These are phyloP conservation scores for Trachelus troglodyta DNA, from an alignment of 2,888 invertebrate genomes.

Conservation along the genomic window DNA sequence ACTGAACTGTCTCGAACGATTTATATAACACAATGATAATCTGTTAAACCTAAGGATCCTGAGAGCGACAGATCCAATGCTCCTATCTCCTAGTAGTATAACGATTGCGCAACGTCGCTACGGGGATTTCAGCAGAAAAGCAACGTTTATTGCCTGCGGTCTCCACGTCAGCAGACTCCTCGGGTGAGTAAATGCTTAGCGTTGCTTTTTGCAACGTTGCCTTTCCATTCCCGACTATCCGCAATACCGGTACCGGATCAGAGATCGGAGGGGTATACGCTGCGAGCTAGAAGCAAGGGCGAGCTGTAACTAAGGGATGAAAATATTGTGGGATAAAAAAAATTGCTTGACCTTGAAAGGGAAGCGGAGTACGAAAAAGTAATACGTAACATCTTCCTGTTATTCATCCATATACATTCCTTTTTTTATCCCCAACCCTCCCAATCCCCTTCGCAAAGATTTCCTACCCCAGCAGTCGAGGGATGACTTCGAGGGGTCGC, in stretches of 20 bases:
- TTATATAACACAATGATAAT: background rate
- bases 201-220: background rate
- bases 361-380: background rate
- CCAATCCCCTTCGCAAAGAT: background rate
- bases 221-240: background rate
- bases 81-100: background rate
- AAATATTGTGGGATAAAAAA: background rate
- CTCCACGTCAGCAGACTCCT: constrained; percentile 15
- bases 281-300: background rate
- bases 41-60: background rate
- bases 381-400: background rate
- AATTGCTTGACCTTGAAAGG: constrained; percentile 9
- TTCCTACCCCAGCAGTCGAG: background rate
- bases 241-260: background rate
- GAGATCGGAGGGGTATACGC: background rate
- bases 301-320: background rate
- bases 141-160: constrained; percentile 32
- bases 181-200: constrained; percentile 28
- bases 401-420: background rate
- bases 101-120: constrained; percentile 38
- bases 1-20: background rate
- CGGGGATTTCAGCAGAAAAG: constrained; percentile 29
- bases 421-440: background rate
- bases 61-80: background rate
- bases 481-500: constrained; percentile 14